phyloP scores from a whole-genome alignment of 2,797 vertebrate species.

The Phrynocephalus vlangalii region DNA sequence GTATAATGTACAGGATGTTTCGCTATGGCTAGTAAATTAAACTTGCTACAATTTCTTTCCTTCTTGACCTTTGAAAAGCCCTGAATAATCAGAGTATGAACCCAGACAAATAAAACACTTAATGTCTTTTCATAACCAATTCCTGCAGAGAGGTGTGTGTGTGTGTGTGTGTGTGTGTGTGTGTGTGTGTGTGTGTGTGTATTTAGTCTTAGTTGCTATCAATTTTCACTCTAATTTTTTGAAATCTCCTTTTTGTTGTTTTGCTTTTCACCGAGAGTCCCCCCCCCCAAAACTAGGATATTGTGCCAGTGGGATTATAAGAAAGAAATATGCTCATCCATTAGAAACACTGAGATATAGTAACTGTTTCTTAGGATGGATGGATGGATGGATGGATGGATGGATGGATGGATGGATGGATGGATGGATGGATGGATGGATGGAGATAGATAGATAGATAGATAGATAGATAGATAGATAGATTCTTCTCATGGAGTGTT shows the following conservation, averaged over 20 bases:
- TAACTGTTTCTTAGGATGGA: neutral
- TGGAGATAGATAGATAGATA: too few species aligned
- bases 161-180: too few species aligned
- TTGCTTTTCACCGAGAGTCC: neutral
- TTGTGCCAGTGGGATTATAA: slow-evolving; percentile 31
- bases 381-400: neutral
- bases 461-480: too few species aligned
- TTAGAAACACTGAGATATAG: neutral
- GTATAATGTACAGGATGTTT: neutral
- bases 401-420: too few species aligned
- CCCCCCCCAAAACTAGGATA: neutral
- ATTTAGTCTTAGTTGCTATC: neutral
- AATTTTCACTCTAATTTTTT: neutral
- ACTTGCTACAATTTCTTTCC: neutral
- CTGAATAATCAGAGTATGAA: neutral
- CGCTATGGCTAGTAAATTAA: neutral
- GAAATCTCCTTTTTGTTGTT: neutral
- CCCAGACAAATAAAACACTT: too few species aligned
- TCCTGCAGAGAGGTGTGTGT: too few species aligned
- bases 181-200: too few species aligned
- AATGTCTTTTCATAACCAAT: too few species aligned
- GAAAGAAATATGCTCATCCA: slow-evolving; percentile 30
- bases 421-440: too few species aligned
- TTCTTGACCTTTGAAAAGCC: neutral
- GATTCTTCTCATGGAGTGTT: slow-evolving; percentile 42